Base-by-base conservation (phyloP, 2,888 invertebrate species). In the Polymixis flavicincta region DNA sequence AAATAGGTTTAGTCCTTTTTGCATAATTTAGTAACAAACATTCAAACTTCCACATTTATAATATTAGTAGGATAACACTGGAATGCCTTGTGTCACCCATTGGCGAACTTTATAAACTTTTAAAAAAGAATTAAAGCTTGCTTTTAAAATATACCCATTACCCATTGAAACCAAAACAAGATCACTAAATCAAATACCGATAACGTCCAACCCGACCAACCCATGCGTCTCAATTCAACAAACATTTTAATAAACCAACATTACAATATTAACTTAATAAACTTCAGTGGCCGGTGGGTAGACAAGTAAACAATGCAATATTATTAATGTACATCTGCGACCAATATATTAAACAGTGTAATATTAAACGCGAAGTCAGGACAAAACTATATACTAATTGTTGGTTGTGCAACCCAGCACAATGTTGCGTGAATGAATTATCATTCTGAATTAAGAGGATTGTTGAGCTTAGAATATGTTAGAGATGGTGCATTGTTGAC, bases 301-400 rank as follows among this genome's bases (percentile, higher is more conserved):
- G 87, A 81, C 86, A 85, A 63, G 70, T 81, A 81, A 85, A 88
- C 87, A 88, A 87, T 82, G 71, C 72, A 75, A 69, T 74, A 82
- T 86, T 86, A 86, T 84, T 77, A 83, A 88, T 82, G 80, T 76
- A 45, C 25, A 54, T 11, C 60, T 32, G 67, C 67, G 57, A 76
- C 82, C 83, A 88, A 89, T 91, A 91, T 85, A 89, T 91, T 88
- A 89, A 76, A 80, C 76, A 70, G 78, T 82, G 87, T 87, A 89
- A 90, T 87, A 85, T 83, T 72, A 85, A 87, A 85, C 74, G 80
- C 84, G 85, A 87, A 87, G 83, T 88, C 89, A 83, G 80, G 76
- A 89, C 89, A 90, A 90, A 90, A 89, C 86, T 86, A 85, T 88
- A 88, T 83, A 88, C 92, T 94, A 94, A 94, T 94, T 94, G 91